A percentile compares a stretch with the other conserved stretches of the same genome.
Conservation (phyloP, 2,888 invertebrate genomes). For the Apomyelois bistriatella region DNA sequence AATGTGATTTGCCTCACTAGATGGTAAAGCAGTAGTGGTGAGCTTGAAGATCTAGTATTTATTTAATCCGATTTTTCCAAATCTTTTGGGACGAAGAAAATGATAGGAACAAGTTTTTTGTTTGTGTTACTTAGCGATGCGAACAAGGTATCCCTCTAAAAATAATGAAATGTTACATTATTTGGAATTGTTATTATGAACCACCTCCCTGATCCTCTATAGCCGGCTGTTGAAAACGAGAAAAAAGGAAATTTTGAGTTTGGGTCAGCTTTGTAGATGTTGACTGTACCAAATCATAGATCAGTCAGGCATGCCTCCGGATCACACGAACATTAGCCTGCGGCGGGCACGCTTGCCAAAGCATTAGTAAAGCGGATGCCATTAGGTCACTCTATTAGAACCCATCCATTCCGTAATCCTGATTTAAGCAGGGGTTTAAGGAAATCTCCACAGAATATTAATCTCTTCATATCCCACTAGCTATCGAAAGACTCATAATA, state of each 20-base stretch:
- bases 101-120: too few species aligned
- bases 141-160: too few species aligned
- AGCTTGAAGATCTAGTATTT: neutral
- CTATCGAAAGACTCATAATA: too few species aligned
- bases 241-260: too few species aligned
- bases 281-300: neutral
- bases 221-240: too few species aligned
- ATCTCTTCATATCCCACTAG: too few species aligned
- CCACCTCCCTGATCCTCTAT: too few species aligned
- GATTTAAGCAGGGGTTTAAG: slow-evolving; percentile 8
- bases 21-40: too few species aligned
- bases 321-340: neutral
- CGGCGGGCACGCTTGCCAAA: neutral
- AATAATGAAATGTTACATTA: too few species aligned
- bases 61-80: neutral
- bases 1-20: slow-evolving; percentile 1
- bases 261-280: neutral
- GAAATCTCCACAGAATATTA: neutral
- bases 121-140: too few species aligned
- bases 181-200: too few species aligned
- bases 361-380: slow-evolving; percentile 2
- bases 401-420: slow-evolving; percentile 9
- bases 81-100: too few species aligned
- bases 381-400: slow-evolving; percentile 13
- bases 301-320: neutral